These are phyloP conservation scores for Ophiothrix spiculata DNA, from an alignment of 35 echinoderm and acorn worm species.

Conservation along the genomic window DNA sequence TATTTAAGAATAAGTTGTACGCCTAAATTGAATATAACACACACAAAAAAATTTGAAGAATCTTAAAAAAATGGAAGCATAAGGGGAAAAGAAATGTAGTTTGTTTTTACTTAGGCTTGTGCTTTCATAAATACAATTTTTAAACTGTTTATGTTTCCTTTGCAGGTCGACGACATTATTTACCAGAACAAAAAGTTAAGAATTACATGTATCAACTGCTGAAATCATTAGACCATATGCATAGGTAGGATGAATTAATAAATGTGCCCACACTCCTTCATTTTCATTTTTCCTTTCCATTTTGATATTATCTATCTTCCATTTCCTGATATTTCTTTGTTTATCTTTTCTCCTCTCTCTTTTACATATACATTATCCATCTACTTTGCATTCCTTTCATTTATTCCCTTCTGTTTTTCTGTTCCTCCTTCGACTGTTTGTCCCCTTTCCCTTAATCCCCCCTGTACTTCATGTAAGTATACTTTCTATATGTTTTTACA, in stretches of 20 bases:
- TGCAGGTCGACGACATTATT: slow-evolving; percentile 89
- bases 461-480: no score
- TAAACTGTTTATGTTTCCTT: slow-evolving; percentile 26
- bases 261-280: background rate
- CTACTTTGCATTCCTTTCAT: no score
- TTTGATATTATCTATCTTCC: background rate
- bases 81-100: no score
- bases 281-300: background rate
- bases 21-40: no score
- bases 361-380: background rate
- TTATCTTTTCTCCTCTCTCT: background rate
- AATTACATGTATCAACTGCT: slow-evolving; percentile 94
- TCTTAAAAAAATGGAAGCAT: no score
- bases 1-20: no score
- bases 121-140: background rate
- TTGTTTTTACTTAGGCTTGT: background rate
- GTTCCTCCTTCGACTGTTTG: no score
- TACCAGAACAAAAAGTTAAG: slow-evolving; percentile 88
- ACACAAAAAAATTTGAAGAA: no score
- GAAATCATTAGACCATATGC: slow-evolving; percentile 98
- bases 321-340: background rate
- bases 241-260: slow-evolving; percentile 55
- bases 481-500: no score
- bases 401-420: no score
- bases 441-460: no score